Evolutionary conservation across 2,888 invertebrate genomes (phyloP), one percentile per base, ranked within the genome.

Genomic region (Sipunculus nudus): DNA sequence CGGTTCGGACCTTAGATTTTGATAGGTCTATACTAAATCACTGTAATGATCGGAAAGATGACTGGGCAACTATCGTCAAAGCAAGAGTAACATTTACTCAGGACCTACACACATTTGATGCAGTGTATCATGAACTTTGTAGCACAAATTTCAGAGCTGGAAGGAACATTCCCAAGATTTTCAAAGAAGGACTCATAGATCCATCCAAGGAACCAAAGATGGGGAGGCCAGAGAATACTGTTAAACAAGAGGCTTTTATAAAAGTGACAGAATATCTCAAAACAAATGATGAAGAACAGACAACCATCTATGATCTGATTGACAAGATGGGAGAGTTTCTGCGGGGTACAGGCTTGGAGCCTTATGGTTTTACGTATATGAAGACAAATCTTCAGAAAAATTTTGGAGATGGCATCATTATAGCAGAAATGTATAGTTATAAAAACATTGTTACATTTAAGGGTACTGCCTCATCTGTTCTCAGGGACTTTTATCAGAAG

Each of bases 371-470:
- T 28, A 61, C 43, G 38, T 47, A 61, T 31, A 59, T 73, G 68
- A 69, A 68, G 26, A 54, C 46, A 16, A 68, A 57, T 58, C 25
- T 69, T 16, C 13, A 55, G 35, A 56, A 67, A 49, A 57, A 67
- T 38, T 73, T 70, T 57, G 67, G 69, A 4, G 31, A 67, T 10
- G 46, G 48, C 16, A 56, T 73, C 21, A 25, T 64, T 2, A 65
- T 71, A 19, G 59, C 65, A 21, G 63, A 65, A 16, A 47, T 63
- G 21, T 61, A 65, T 45, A 63, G 67, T 25, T 63, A 60, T 43
- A 19, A 31, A 2, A 61, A 65, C 65, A 60, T 68, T 54, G 64
- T 72, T 2, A 70, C 70, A 25, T 48, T 71, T 13, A 56, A 56
- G 46, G 49, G 21, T 5, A 69, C 60, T 19, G 67, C 64, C n/a